These are phyloP conservation scores for Platycercus adscitus DNA, from an alignment of 2,113 vertebrate genomes.

Conservation along the genomic window DNA sequence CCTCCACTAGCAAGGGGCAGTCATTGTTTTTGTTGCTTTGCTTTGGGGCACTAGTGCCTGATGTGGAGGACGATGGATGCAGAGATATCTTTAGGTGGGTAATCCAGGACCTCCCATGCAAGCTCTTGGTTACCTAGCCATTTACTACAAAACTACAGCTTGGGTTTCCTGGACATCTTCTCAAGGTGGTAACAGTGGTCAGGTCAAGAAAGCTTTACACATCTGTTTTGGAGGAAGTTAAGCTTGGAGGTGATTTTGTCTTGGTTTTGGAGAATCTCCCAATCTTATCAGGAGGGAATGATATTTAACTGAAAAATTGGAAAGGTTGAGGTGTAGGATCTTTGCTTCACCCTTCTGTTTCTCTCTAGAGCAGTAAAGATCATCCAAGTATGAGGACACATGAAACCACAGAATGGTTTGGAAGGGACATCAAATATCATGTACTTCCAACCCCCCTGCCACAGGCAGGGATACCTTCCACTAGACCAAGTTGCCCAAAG, in stretches of 20 bases:
- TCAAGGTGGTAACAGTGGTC: accelerated
- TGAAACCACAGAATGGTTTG: background rate
- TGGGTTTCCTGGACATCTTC: background rate
- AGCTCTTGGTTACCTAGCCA: background rate
- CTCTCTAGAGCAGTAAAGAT: background rate
- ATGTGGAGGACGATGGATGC: too few relatives aligned
- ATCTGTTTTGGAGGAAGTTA: background rate
- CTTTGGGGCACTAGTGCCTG: background rate
- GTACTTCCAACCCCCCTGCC: background rate
- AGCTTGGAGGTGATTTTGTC: background rate
- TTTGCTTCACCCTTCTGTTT: background rate
- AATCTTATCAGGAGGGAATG: background rate
- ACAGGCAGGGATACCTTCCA: background rate
- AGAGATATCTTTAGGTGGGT: background rate
- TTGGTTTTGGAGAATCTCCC: background rate
- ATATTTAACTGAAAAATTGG: background rate
- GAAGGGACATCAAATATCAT: background rate
- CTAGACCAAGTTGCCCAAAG: background rate
- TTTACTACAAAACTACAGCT: background rate
- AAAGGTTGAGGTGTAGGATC: background rate
- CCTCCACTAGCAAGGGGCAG: too few relatives aligned
- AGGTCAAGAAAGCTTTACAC: background rate
- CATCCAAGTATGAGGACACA: background rate
- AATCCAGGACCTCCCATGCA: background rate
- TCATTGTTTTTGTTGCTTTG: too few relatives aligned